Conservation (phyloP, 1,140 invertebrate species). For the Pemphigus obesinymphae region DNA sequence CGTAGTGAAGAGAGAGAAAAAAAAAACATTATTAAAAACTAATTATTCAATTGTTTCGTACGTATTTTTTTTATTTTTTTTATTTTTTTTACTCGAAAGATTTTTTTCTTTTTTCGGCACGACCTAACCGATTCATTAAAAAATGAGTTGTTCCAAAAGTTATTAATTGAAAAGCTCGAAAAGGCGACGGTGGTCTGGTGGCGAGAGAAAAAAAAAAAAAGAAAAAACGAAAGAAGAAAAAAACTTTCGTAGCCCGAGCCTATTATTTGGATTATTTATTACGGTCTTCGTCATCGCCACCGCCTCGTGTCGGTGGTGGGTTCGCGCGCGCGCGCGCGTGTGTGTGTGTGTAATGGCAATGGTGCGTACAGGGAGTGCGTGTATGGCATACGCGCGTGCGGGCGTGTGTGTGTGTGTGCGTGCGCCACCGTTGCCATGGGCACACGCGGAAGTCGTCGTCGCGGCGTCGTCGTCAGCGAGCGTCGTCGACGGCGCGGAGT, state of each 20-base stretch:
- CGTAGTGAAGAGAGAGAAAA: background rate
- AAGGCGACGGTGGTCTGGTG: background rate
- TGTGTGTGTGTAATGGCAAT: background rate
- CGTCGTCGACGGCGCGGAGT: background rate
- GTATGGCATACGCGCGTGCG: background rate
- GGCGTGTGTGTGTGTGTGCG: background rate
- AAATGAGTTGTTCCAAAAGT: constrained; percentile 28
- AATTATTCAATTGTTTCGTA: constrained; percentile 23
- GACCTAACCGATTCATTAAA: constrained; percentile 25
- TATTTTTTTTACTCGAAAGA: background rate
- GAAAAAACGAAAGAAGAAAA: constrained; percentile 24
- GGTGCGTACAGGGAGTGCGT: background rate
- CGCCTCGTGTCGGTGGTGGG: background rate
- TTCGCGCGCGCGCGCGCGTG: background rate
- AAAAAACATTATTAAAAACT: constrained; percentile 31
- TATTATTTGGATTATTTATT: constrained; percentile 42
- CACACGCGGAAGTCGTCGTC: constrained; percentile 26
- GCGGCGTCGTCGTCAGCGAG: background rate
- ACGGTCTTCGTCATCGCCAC: constrained; percentile 9
- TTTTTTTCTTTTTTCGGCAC: background rate
- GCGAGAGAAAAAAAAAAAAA: constrained; percentile 1
- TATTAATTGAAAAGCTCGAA: constrained; percentile 27
- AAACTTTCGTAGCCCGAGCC: constrained; percentile 27
- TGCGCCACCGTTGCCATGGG: constrained; percentile 37
- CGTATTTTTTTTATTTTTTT: background rate